phyloP scores from a whole-genome alignment of 2,113 vertebrate genomes.

The Benitochromis conjunctus region DNA sequence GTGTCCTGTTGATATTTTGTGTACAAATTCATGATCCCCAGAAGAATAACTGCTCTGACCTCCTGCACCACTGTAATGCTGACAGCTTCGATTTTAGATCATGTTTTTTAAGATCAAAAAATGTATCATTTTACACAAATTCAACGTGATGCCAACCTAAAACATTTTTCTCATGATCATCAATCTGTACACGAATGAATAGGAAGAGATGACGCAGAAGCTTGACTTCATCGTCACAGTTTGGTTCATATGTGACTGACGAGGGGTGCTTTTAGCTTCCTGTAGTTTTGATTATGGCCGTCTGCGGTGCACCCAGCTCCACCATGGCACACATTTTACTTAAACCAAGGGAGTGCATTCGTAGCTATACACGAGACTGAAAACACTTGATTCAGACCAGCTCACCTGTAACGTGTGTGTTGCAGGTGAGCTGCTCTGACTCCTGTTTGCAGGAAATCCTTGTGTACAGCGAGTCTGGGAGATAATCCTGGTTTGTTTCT shows the following conservation, averaged over 20 bases:
- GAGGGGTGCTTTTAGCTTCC: slow-evolving; percentile 15
- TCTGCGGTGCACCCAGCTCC: neutral
- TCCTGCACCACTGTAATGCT: neutral
- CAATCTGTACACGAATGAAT: neutral
- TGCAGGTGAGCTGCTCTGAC: no score
- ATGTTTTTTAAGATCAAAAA: neutral
- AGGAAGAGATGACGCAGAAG: neutral
- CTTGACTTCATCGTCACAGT: neutral
- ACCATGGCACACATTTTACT: neutral
- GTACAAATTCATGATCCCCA: neutral
- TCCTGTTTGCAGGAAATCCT: neutral
- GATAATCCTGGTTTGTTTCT: neutral
- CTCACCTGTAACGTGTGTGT: no score
- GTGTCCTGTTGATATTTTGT: neutral
- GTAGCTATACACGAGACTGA: neutral
- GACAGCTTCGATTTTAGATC: neutral
- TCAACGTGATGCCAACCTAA: neutral
- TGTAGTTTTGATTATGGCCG: neutral
- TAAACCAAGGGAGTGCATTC: neutral
- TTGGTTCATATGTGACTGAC: neutral
- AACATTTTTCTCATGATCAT: neutral
- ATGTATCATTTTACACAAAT: neutral
- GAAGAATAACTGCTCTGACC: neutral
- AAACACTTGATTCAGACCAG: slow-evolving; percentile 36
- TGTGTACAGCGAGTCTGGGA: neutral